A percentile compares a stretch with the other conserved stretches of the same genome.
Evolutionary conservation across 1,140 invertebrate species (phyloP).

Genomic region (Meteorus sp.): DNA sequence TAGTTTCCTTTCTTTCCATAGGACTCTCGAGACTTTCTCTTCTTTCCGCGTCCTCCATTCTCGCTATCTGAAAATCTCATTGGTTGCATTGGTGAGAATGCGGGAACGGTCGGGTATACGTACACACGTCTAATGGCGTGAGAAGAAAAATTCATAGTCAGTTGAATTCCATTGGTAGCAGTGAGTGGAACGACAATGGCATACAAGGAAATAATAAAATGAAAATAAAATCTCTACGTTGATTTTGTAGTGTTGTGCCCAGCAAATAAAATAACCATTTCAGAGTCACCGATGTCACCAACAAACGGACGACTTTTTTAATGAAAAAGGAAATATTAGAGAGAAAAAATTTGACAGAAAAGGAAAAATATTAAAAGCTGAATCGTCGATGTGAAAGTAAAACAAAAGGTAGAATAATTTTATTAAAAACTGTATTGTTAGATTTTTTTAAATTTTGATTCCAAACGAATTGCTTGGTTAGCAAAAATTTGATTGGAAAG

Average conservation of each 20-base stretch:
- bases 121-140: slow-evolving; percentile 19
- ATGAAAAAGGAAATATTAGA: not conserved
- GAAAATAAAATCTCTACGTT: slow-evolving; percentile 1
- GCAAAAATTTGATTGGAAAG: not conserved
- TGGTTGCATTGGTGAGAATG: slow-evolving; percentile 12
- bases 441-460: too few species aligned
- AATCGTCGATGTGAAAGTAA: not conserved
- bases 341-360: not conserved
- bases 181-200: slow-evolving; percentile 17
- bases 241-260: not conserved
- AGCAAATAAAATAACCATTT: too few species aligned
- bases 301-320: not conserved
- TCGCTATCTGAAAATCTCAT: slow-evolving; percentile 19
- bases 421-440: too few species aligned
- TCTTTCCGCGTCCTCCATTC: too few species aligned
- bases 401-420: too few species aligned
- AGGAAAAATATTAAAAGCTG: not conserved
- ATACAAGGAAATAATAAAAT: not conserved
- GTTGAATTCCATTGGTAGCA: slow-evolving; percentile 18
- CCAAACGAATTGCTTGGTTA: too few species aligned
- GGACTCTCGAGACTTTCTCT: slow-evolving; percentile 22
- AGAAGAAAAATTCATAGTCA: slow-evolving; percentile 21
- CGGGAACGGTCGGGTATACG: slow-evolving; percentile 7
- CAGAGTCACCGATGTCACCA: not conserved
- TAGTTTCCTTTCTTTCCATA: slow-evolving; percentile 20